Conservation (phyloP, 2,797 vertebrate genomes). For the Syndactyla subalaris region DNA sequence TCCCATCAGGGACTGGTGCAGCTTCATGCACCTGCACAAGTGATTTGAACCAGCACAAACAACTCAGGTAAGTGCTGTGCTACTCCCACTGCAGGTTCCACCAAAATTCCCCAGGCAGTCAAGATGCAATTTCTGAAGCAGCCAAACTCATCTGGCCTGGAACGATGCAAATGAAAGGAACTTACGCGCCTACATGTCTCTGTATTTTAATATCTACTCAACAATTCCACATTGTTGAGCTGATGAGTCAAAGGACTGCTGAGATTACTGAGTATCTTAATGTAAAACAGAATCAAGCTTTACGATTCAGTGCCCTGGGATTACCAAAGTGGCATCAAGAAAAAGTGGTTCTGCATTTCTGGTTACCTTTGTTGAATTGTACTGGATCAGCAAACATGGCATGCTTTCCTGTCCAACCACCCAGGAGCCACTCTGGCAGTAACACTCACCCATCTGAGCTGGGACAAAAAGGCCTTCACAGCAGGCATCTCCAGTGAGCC, state of each 20-base stretch:
- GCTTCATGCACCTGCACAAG: not conserved
- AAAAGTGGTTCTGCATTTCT: not conserved
- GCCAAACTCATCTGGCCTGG: not conserved
- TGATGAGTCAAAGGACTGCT: not conserved
- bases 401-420: not conserved
- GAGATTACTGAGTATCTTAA: not conserved
- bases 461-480: not conserved
- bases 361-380: not conserved
- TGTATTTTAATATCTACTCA: not conserved
- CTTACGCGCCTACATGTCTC: not conserved
- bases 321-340: not conserved
- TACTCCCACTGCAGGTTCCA: not conserved
- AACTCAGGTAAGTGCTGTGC: not conserved
- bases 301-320: not conserved
- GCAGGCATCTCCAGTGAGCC: not conserved
- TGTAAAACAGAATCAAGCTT: not conserved
- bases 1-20: not conserved
- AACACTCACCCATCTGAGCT: not conserved
- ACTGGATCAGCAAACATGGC: not conserved
- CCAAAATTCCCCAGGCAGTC: not conserved
- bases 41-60: not conserved
- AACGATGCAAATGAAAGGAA: slow-evolving; percentile 24
- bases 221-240: not conserved
- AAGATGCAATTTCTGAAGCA: not conserved
- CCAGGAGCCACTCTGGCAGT: not conserved